Percentiles rank a stretch among this genome's conserved stretches.
phyloP scores from a whole-genome alignment of 2,888 invertebrate genomes.

The Drosophila anomalipes region DNA sequence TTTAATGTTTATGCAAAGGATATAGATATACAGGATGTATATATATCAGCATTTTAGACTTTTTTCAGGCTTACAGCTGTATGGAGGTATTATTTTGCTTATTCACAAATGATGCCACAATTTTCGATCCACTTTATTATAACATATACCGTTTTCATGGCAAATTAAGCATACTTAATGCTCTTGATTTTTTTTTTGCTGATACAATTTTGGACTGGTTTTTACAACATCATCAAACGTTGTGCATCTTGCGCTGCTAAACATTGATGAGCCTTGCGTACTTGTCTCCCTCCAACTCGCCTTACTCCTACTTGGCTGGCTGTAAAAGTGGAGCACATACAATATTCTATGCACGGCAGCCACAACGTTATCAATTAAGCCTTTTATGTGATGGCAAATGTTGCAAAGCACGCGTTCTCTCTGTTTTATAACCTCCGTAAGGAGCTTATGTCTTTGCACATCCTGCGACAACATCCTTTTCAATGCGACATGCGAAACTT shows the following conservation, averaged over 20 bases:
- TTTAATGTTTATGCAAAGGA: not conserved
- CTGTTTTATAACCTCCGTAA: constrained; percentile 61
- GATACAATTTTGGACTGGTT: constrained; percentile 18
- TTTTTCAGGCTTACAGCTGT: not conserved
- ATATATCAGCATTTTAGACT: not conserved
- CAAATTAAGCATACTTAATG: constrained; percentile 28
- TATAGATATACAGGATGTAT: not conserved
- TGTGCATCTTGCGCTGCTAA: constrained; percentile 7
- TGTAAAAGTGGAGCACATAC: constrained; percentile 17
- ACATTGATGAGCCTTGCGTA: constrained; percentile 31
- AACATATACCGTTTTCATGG: constrained; percentile 45
- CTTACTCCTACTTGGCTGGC: not conserved
- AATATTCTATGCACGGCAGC: constrained; percentile 40
- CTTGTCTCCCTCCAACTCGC: not conserved
- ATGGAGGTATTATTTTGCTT: not conserved
- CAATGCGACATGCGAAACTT: constrained; percentile 55
- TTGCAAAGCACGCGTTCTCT: constrained; percentile 32
- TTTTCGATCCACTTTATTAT: constrained; percentile 20
- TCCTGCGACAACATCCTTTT: constrained; percentile 54
- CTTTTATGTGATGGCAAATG: constrained; percentile 63
- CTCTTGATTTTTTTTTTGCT: not conserved
- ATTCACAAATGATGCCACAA: not conserved
- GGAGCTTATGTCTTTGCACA: constrained; percentile 72
- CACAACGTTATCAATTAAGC: constrained; percentile 68
- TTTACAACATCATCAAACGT: constrained; percentile 37